These are phyloP conservation scores for Heliconius aoede DNA, from an alignment of 2,888 invertebrate genomes.

Conservation along the genomic window DNA sequence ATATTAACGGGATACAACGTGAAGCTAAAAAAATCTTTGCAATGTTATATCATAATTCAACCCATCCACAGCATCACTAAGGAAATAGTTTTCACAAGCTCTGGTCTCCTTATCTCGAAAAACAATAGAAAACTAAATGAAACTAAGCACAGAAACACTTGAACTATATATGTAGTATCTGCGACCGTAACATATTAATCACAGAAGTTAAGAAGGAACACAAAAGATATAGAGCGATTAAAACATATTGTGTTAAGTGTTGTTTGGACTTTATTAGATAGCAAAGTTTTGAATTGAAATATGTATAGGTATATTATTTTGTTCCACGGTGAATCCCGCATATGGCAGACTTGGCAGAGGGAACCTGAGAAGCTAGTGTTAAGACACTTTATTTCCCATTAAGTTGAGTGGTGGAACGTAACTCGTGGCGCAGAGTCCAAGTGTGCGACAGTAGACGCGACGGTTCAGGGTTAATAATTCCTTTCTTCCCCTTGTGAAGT, in stretches of 20 bases:
- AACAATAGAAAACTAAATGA: constrained; percentile 35
- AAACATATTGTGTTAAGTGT: constrained; percentile 17
- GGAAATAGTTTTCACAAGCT: not conserved
- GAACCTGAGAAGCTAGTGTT: too few species aligned
- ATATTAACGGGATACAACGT: too few species aligned
- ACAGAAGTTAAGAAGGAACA: constrained; percentile 28
- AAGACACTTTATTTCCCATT: too few species aligned
- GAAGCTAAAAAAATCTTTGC: not conserved
- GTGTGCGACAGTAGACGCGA: too few species aligned
- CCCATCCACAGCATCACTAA: not conserved
- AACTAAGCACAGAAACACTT: constrained; percentile 37
- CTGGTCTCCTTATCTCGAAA: constrained; percentile 22
- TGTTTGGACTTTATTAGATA: constrained; percentile 3
- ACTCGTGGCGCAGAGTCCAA: too few species aligned
- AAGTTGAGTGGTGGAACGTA: too few species aligned
- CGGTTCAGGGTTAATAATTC: too few species aligned
- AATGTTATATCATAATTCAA: not conserved
- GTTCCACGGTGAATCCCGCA: too few species aligned
- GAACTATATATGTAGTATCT: constrained; percentile 29
- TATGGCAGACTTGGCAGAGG: too few species aligned
- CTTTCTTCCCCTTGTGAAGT: too few species aligned
- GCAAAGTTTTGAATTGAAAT: not conserved
- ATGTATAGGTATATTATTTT: not conserved
- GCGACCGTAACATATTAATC: constrained; percentile 34
- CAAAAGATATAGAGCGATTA: constrained; percentile 26